phyloP scores from a whole-genome alignment of 2,113 vertebrate species.

The Mixornis gularis region DNA sequence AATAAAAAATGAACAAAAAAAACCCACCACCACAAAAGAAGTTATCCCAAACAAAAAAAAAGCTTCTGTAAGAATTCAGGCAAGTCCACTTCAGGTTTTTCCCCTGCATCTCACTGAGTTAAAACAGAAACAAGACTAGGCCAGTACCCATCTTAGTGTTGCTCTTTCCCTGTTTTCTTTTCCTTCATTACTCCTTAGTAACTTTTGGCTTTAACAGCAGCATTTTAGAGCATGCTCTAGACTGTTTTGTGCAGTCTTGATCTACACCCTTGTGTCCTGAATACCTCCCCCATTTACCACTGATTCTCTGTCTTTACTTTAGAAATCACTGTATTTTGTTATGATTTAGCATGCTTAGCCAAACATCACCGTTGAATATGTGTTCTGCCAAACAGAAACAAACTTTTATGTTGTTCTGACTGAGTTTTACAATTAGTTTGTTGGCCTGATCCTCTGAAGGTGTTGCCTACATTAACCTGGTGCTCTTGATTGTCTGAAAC shows the following conservation, averaged over 20 bases:
- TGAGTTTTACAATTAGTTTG: background rate
- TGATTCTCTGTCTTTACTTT: background rate
- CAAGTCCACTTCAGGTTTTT: background rate
- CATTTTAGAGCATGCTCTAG: background rate
- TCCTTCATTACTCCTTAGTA: background rate
- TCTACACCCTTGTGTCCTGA: background rate
- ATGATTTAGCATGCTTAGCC: background rate
- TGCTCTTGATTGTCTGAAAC: background rate
- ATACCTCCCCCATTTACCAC: background rate
- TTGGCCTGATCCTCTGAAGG: background rate
- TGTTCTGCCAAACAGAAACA: background rate
- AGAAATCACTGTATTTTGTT: background rate
- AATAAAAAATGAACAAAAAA: rapidly evolving
- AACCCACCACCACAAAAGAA: background rate
- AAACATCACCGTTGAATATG: background rate
- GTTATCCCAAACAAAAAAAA: background rate
- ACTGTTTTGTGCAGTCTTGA: background rate
- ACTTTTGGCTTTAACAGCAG: background rate
- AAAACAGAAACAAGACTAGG: background rate
- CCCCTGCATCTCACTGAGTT: rapidly evolving
- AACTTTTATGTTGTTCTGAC: background rate
- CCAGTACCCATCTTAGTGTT: background rate
- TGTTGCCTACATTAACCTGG: background rate
- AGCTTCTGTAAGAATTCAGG: background rate
- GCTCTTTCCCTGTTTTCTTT: background rate